Evolutionary conservation across 2,113 vertebrate species (phyloP).

Genomic region (Microcebus griseorufus): DNA sequence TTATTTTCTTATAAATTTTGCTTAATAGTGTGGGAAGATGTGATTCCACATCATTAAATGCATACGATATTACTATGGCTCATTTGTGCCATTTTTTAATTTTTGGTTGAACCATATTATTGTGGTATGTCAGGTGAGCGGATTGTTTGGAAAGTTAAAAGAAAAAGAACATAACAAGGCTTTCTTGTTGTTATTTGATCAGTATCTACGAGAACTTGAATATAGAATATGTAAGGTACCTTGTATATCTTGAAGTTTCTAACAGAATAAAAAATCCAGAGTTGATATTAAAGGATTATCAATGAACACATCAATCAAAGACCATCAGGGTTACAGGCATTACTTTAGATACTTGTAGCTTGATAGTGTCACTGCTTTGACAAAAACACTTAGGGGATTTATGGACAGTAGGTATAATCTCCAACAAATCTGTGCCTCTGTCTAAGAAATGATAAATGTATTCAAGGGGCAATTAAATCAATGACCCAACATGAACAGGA

Average conservation of each 20-base stretch:
- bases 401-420: background rate
- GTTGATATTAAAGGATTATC: background rate
- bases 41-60: background rate
- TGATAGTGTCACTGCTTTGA: background rate
- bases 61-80: background rate
- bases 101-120: background rate
- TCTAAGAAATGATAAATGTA: background rate
- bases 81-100: background rate
- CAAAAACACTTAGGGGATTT: background rate
- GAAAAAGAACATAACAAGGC: background rate
- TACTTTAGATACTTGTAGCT: no score
- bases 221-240: background rate
- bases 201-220: background rate
- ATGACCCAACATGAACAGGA: background rate
- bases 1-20: background rate
- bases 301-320: no score
- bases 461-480: background rate
- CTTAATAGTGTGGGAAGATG: background rate
- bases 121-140: background rate
- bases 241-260: background rate
- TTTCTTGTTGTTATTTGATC: background rate
- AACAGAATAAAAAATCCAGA: background rate
- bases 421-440: background rate
- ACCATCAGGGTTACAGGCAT: background rate
- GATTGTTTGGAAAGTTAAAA: background rate